Conservation (phyloP, 2,888 invertebrate species). For the Torymus tubicola region DNA sequence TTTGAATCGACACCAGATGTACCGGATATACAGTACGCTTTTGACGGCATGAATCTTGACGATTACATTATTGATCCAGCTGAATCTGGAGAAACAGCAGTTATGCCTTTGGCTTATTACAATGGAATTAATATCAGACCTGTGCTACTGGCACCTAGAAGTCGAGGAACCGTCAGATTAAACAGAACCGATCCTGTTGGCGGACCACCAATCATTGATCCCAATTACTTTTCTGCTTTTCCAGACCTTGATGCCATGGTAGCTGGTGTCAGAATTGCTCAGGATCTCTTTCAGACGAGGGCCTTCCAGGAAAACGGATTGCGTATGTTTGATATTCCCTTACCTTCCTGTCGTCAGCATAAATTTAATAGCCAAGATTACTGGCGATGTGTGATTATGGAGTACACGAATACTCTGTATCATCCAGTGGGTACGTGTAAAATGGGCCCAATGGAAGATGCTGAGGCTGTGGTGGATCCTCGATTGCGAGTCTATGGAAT, state of each 20-base stretch:
- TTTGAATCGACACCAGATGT: constrained; percentile 75
- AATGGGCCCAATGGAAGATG: constrained; percentile 83
- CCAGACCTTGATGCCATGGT: constrained; percentile 82
- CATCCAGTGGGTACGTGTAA: constrained; percentile 85
- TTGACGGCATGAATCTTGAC: constrained; percentile 79
- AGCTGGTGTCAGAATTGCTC: constrained; percentile 80
- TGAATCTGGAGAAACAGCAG: constrained; percentile 76
- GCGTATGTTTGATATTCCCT: constrained; percentile 78
- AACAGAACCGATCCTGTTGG: constrained; percentile 84
- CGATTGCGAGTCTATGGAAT: constrained; percentile 82
- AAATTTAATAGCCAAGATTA: constrained; percentile 82
- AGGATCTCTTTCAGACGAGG: constrained; percentile 80
- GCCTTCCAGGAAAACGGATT: constrained; percentile 80
- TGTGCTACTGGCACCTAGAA: constrained; percentile 81
- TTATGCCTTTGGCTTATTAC: constrained; percentile 81
- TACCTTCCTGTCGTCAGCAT: constrained; percentile 79
- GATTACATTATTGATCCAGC: constrained; percentile 81
- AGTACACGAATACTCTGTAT: constrained; percentile 84
- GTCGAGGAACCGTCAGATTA: constrained; percentile 81
- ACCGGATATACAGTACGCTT: constrained; percentile 84
- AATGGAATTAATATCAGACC: constrained; percentile 81
- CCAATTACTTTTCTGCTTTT: constrained; percentile 82
- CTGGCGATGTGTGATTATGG: constrained; percentile 81
- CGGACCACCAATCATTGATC: constrained; percentile 85
- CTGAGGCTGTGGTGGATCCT: constrained; percentile 82